These are phyloP conservation scores for Hipposideros armiger DNA, from an alignment of 2,113 vertebrate species.

Conservation along the genomic window DNA sequence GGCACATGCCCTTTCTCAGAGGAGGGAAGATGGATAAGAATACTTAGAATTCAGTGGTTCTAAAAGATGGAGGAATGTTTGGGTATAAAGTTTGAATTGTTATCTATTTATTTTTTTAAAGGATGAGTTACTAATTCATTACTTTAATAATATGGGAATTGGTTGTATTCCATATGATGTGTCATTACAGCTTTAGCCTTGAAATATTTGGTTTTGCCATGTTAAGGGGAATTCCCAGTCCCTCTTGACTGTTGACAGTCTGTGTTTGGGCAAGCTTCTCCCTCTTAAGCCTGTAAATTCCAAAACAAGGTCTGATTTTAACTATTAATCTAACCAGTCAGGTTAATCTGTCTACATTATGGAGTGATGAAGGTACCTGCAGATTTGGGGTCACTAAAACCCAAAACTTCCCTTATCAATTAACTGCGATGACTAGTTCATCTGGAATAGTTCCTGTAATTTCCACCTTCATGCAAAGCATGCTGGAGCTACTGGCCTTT, in stretches of 20 bases:
- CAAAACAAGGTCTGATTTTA: constrained; percentile 22
- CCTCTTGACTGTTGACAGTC: background rate
- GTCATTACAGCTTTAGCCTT: constrained; percentile 46
- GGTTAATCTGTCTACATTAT: background rate
- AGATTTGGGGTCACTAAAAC: background rate
- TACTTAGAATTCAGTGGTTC: background rate
- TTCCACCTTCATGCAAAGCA: background rate
- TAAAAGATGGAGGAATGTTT: background rate
- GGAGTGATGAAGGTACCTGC: background rate
- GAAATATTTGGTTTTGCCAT: background rate
- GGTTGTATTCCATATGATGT: background rate
- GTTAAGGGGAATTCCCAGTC: background rate
- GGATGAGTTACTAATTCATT: background rate
- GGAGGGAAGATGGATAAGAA: background rate
- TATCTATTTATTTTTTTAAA: background rate
- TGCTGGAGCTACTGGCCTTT: background rate
- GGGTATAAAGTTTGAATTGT: background rate
- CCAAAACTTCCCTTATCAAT: background rate
- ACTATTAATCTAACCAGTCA: background rate
- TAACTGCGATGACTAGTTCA: background rate
- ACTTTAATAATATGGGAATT: background rate
- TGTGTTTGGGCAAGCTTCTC: background rate
- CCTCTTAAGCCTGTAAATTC: background rate
- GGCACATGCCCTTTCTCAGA: background rate
- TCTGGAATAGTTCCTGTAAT: background rate